Evolutionary conservation across 2,797 vertebrate genomes (phyloP), one percentile per base, ranked within the genome.

Genomic region (Gephyroberyx darwinii): DNA sequence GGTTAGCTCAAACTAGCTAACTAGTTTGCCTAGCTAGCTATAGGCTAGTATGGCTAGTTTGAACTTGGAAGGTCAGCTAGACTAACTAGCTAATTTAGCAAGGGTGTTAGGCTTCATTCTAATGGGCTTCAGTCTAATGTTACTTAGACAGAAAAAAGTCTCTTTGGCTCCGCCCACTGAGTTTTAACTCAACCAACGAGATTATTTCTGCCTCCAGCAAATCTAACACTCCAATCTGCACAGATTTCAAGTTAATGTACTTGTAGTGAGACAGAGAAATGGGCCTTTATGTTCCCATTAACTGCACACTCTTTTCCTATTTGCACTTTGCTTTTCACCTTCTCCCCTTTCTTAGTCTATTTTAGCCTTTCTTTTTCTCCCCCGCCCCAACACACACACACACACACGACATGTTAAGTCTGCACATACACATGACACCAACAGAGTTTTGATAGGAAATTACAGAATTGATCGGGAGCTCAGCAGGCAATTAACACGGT

Each of bases 381-480:
- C 9, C 26, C 6, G 13, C 53, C 37, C 37, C 33, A 35, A 35
- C 33, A 35, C 5, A 35, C 33, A 35, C 33, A 35, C 33, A 35
- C 33, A 35, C 33, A 35, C 33, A 35, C 33, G 17, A 65, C 5
- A 10, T 19, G 76, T 76, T 84, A 80, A 71, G 59, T 59, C 71
- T 67, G 31, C 58, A 67, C 70, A 81, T 26, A 26, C 69, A 69
- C 56, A 78, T 84, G 82, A 86, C 79, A 83, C 85, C 85, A 75
- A 26, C 71, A 39, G 60, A 81, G 81, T 88, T 92, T 87, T 85
- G 77, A 89, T 86, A 84, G 87, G 80, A 89, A 92, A 91, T 92
- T 91, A 89, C 80, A 88, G 81, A 91, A 93, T 90, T 91, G 86
- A 86, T 90, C 80, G 75, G 76, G 59, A 78, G 84, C 89, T 91